Base-by-base conservation (phyloP, 2,888 invertebrate genomes). In the Spicauda simplicius region DNA sequence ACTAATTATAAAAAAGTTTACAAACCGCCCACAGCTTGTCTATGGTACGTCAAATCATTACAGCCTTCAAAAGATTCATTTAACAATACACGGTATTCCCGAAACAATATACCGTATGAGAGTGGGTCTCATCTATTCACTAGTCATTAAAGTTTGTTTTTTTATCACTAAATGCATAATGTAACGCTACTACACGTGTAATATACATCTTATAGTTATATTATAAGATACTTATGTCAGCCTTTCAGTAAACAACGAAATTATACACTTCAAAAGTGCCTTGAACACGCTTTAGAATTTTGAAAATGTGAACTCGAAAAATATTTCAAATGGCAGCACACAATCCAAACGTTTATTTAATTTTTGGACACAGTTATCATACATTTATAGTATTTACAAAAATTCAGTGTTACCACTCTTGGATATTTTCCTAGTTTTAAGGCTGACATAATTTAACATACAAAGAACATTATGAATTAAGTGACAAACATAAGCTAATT, bases 111-210 rank as follows among this genome's bases (percentile, higher is more conserved):
- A 71, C 64, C 65, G 61, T 69, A 65, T 72, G 75, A 79, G 76
- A 81, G 78, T 82, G 82, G 78, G 82, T 77, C 80, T 78, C 79
- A 70, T 80, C 75, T 82, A 81, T 75, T 79, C 82, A 81, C 86
- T 87, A 83, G 80, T 80, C 82, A 83, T 85, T 85, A 84, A 81
- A 80, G 83, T 83, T 85, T 81, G 83, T 83, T 86, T 84, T 48
- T 48, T 84, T 87, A 88, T 84, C 78, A 75, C 90, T 91, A 88
- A 88, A 89, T 87, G 88, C 87, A 87, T 89, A 90, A 80, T 80
- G 81, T 88, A 90, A 89, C 87, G 81, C 88, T 82, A 81, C 85
- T 84, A 88, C 84, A 85, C 82, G 87, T 88, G 86, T 85, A 83
- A 83, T 83, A 87, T 84, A 87, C 82, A 86, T 82, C 81, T 83